These are phyloP conservation scores for Sebastes nivosus DNA, from an alignment of 2,797 vertebrate species.

Conservation along the genomic window DNA sequence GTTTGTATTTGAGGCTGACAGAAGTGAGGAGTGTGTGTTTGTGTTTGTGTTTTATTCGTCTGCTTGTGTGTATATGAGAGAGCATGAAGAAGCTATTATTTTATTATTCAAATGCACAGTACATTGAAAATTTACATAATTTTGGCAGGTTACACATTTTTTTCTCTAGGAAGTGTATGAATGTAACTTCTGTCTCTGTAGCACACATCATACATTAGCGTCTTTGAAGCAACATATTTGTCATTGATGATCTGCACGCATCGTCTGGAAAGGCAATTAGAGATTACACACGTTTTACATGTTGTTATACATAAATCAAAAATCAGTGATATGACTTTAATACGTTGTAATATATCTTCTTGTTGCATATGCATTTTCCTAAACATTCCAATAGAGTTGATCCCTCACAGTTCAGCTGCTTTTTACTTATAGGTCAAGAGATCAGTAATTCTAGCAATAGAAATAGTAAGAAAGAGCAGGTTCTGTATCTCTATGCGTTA, in stretches of 20 bases:
- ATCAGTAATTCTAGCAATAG: background rate
- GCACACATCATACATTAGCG: background rate
- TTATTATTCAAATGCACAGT: constrained; percentile 40
- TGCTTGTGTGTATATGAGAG: constrained; percentile 1
- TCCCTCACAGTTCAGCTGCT: background rate
- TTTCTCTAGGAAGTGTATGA: background rate
- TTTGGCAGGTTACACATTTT: background rate
- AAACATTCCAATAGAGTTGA: background rate
- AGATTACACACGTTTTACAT: background rate
- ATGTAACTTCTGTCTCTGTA: background rate
- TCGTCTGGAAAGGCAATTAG: background rate
- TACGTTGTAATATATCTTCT: background rate
- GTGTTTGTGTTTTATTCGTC: constrained; percentile 6
- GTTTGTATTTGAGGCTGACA: constrained; percentile 79
- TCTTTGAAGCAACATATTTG: background rate
- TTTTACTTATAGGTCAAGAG: background rate
- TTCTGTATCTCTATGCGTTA: background rate
- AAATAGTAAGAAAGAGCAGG: background rate
- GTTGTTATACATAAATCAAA: background rate
- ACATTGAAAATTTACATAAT: constrained; percentile 7
- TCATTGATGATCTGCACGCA: background rate
- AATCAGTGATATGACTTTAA: background rate
- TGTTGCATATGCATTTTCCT: background rate
- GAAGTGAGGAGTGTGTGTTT: constrained; percentile 48
- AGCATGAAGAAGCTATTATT: constrained; percentile 19